Evolutionary conservation across 2,888 invertebrate species (phyloP).

Genomic region (Acrobeloides nanus): DNA sequence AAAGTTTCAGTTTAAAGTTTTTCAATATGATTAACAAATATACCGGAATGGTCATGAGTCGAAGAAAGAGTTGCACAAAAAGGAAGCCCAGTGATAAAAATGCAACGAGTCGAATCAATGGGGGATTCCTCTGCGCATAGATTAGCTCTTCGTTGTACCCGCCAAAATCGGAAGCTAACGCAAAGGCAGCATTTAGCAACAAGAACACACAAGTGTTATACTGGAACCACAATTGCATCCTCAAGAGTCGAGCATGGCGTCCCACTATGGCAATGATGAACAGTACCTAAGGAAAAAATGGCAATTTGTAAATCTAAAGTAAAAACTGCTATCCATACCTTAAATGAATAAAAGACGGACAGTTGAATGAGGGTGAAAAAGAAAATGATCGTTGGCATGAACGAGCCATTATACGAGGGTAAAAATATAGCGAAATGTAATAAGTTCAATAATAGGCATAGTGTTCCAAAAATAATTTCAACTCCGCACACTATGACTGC

Average conservation of each 20-base stretch:
- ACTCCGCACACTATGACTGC: constrained; percentile 46
- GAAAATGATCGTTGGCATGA: constrained; percentile 37
- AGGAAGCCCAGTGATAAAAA: constrained; percentile 49
- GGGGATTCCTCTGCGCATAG: constrained; percentile 38
- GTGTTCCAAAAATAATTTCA: constrained; percentile 36
- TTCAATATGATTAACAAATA: no score
- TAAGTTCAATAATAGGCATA: constrained; percentile 41
- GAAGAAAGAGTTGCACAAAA: constrained; percentile 44
- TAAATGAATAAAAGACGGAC: constrained; percentile 47
- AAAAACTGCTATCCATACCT: no score
- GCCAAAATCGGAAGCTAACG: constrained; percentile 51
- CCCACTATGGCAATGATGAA: constrained; percentile 48
- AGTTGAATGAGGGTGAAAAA: constrained; percentile 42
- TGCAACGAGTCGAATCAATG: constrained; percentile 48
- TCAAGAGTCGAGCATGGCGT: constrained; percentile 36
- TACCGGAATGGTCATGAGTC: constrained; percentile 49
- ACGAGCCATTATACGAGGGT: constrained; percentile 31
- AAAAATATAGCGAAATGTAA: constrained; percentile 43
- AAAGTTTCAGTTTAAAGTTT: no score
- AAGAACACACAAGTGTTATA: constrained; percentile 52
- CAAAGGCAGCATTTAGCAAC: constrained; percentile 48
- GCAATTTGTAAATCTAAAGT: background rate
- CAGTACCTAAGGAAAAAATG: constrained; percentile 29
- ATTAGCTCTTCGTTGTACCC: constrained; percentile 45
- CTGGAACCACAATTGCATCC: constrained; percentile 48